phyloP scores from a whole-genome alignment of 2,888 invertebrate genomes.

The Lomographa bimaculata region DNA sequence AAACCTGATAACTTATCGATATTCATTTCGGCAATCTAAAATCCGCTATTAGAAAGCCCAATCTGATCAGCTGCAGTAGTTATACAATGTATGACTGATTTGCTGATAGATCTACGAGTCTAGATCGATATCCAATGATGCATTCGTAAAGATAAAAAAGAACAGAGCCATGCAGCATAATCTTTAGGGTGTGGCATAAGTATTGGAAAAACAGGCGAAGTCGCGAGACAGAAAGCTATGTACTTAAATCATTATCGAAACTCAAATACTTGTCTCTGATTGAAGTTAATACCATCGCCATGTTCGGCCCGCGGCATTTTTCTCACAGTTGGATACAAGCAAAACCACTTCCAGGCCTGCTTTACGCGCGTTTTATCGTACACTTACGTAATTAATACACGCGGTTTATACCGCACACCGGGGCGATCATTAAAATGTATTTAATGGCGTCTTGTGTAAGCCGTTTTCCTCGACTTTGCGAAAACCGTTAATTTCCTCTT shows the following conservation, averaged over 20 bases:
- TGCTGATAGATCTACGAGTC: too few relatives aligned
- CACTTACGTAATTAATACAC: constrained; percentile 56
- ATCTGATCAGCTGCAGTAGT: too few relatives aligned
- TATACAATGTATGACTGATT: too few relatives aligned
- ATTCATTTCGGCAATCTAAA: too few relatives aligned
- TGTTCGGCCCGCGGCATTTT: constrained; percentile 35
- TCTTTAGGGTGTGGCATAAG: too few relatives aligned
- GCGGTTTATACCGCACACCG: constrained; percentile 45
- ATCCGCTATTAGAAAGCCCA: too few relatives aligned
- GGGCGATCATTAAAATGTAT: constrained; percentile 55
- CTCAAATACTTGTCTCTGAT: constrained; percentile 1
- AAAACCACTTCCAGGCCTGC: constrained; percentile 36
- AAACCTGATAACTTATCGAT: too few relatives aligned
- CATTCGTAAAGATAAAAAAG: too few relatives aligned
- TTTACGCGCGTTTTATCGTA: constrained; percentile 50
- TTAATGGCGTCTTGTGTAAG: constrained; percentile 59
- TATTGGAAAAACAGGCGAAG: too few relatives aligned
- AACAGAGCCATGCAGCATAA: too few relatives aligned
- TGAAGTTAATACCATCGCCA: constrained; percentile 26
- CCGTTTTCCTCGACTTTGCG: constrained; percentile 53
- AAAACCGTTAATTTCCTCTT: constrained; percentile 46
- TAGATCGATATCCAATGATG: too few relatives aligned
- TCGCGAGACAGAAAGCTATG: too few relatives aligned
- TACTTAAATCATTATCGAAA: constrained; percentile 1
- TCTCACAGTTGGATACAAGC: constrained; percentile 40